Evolutionary conservation across 2,888 invertebrate genomes (phyloP).

Genomic region (Tryphoninae sp.): DNA sequence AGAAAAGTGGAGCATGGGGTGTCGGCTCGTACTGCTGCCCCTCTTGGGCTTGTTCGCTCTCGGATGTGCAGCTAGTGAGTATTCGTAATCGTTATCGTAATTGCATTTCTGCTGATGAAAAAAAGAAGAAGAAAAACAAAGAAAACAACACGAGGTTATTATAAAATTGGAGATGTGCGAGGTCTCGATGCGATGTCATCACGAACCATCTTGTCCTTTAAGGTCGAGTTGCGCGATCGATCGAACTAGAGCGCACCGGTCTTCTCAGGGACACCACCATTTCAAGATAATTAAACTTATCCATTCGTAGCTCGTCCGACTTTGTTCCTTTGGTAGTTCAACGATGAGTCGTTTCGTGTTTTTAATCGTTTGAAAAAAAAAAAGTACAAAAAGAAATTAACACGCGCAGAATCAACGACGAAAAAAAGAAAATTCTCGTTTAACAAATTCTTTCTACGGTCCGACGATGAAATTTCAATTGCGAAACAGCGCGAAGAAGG

Average conservation of each 20-base stretch:
- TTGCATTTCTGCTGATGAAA: conserved; percentile 67
- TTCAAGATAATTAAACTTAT: conserved; percentile 54
- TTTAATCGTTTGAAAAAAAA: neutral
- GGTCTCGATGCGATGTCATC: conserved; percentile 78
- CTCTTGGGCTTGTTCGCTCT: conserved; percentile 71
- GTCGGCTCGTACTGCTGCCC: conserved; percentile 65
- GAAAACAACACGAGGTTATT: neutral
- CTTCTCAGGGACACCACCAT: conserved; percentile 73
- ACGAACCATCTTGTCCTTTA: conserved; percentile 66
- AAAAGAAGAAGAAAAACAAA: neutral
- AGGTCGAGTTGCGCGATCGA: conserved; percentile 73
- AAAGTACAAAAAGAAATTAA: neutral
- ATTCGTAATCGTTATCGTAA: conserved; percentile 38
- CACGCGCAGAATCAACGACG: neutral
- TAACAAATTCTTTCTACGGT: conserved; percentile 16
- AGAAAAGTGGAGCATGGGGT: conserved; percentile 67
- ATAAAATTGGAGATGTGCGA: neutral
- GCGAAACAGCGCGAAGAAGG: conserved; percentile 3
- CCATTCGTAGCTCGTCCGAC: conserved; percentile 18
- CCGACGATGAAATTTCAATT: neutral
- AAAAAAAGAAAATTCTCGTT: conserved; percentile 10
- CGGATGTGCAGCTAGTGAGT: conserved; percentile 71
- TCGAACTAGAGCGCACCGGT: conserved; percentile 72
- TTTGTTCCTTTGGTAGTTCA: conserved; percentile 2
- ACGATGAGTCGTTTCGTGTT: conserved; percentile 22